Evolutionary conservation across 2,888 invertebrate genomes (phyloP).

Genomic region (Harmothoe impar): DNA sequence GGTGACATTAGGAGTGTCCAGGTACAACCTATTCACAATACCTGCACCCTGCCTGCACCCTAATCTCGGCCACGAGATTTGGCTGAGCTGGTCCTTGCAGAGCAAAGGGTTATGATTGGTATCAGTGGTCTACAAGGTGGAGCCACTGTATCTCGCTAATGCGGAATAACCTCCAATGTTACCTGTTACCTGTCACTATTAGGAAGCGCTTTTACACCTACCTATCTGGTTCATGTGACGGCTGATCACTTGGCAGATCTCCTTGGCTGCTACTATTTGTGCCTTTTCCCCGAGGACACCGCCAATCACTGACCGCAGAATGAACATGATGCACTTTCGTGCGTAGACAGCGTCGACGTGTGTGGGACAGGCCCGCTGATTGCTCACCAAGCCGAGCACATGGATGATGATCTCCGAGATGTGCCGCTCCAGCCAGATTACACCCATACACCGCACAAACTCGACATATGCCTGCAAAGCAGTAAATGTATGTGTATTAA

Average conservation of each 20-base stretch:
- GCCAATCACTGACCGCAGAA: constrained; percentile 94
- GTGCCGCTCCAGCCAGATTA: constrained; percentile 96
- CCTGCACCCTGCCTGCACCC: too few species aligned
- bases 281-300: constrained; percentile 98
- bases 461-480: constrained; percentile 93
- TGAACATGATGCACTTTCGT: constrained; percentile 97
- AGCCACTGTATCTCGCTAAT: too few species aligned
- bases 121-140: too few species aligned
- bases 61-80: too few species aligned
- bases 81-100: too few species aligned
- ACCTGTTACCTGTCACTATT: too few species aligned
- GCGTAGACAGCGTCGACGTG: constrained; percentile 99
- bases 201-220: constrained; percentile 50
- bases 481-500: background rate
- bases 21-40: too few species aligned
- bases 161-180: too few species aligned
- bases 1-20: too few species aligned
- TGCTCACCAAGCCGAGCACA: constrained; percentile 94
- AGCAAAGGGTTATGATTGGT: too few species aligned
- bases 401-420: constrained; percentile 93
- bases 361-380: constrained; percentile 96
- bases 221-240: constrained; percentile 92
- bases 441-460: constrained; percentile 96
- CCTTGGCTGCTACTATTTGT: constrained; percentile 94
- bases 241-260: constrained; percentile 94